These are phyloP conservation scores for Diarsia rubi DNA, from an alignment of 2,888 invertebrate species.

Conservation along the genomic window DNA sequence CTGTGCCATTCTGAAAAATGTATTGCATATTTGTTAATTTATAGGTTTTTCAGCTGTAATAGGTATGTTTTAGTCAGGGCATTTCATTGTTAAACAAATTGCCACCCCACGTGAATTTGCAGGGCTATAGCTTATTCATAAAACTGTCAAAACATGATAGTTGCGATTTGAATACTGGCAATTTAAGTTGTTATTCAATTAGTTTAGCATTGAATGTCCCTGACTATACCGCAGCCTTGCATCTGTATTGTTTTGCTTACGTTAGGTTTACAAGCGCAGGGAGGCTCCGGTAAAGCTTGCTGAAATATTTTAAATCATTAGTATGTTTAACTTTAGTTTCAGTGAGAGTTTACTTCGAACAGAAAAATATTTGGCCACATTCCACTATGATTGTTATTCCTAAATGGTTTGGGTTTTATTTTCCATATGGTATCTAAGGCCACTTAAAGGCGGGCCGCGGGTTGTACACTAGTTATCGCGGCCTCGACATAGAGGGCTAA, in stretches of 20 bases:
- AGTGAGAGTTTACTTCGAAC: neutral
- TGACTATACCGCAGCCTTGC: neutral
- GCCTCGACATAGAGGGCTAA: too few relatives aligned
- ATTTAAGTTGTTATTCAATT: neutral
- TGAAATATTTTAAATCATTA: slow-evolving; percentile 65
- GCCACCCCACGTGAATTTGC: neutral
- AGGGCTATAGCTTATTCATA: neutral
- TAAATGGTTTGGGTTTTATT: neutral
- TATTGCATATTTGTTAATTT: neutral
- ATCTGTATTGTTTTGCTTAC: slow-evolving; percentile 69
- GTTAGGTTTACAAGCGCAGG: slow-evolving; percentile 75
- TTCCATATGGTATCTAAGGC: neutral
- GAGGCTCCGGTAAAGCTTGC: slow-evolving; percentile 76
- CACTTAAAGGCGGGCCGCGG: too few relatives aligned
- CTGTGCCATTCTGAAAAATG: slow-evolving; percentile 72
- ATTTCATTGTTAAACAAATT: neutral
- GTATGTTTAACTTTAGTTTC: neutral
- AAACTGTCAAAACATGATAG: neutral
- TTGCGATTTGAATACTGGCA: neutral
- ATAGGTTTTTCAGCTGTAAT: neutral
- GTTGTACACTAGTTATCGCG: too few relatives aligned
- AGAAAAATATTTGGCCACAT: neutral
- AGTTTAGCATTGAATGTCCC: neutral
- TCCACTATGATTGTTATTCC: neutral
- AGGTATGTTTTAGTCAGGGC: neutral